Percentiles rank a stretch among this genome's conserved stretches.
These are phyloP conservation scores for Sebastes reedi DNA, from an alignment of 2,797 vertebrate species.

Conservation along the genomic window DNA sequence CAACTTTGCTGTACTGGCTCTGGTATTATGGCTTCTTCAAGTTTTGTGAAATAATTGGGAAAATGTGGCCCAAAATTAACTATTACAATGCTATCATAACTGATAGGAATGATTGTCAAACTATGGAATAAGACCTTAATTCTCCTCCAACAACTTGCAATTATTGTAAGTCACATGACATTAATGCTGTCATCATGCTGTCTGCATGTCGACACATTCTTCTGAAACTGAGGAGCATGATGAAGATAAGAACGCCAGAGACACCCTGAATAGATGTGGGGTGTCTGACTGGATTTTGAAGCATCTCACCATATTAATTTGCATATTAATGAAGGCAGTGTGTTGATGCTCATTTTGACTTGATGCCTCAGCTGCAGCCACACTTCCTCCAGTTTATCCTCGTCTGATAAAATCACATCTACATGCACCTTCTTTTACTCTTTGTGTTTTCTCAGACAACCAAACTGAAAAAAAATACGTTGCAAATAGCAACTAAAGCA, in stretches of 20 bases:
- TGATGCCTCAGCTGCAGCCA: background rate
- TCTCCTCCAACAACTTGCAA: background rate
- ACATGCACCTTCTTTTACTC: background rate
- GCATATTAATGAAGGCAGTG: background rate
- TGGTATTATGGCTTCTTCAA: background rate
- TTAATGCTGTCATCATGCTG: background rate
- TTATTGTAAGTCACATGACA: background rate
- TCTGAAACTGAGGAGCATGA: background rate
- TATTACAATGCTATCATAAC: background rate
- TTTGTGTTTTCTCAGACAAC: slow-evolving; percentile 3
- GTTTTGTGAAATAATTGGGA: background rate
- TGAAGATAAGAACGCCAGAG: background rate
- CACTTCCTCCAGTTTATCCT: background rate
- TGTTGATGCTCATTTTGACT: background rate
- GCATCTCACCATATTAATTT: background rate
- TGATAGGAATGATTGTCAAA: background rate
- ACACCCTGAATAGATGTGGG: background rate
- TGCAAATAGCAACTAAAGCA: slow-evolving; percentile 20
- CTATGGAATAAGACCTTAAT: background rate
- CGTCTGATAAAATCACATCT: slow-evolving; percentile 11
- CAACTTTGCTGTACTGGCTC: background rate
- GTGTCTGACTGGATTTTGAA: background rate
- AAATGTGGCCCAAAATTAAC: background rate
- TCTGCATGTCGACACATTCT: background rate
- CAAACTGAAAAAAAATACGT: background rate